Conservation (phyloP, 2,888 invertebrate species). For the Amphipyra berbera region DNA sequence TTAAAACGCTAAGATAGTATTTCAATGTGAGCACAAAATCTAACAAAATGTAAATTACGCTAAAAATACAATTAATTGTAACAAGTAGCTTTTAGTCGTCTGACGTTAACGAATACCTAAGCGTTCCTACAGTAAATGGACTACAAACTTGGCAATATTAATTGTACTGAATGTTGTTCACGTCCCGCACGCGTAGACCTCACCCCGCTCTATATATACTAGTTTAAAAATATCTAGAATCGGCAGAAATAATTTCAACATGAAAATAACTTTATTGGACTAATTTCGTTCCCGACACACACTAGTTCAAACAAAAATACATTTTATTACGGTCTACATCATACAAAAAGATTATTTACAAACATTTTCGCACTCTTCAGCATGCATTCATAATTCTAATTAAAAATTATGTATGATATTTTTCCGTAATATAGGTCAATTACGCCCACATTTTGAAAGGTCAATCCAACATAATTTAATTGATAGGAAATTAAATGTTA, state of each 20-base stretch:
- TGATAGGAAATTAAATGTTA: constrained; percentile 23
- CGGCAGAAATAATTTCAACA: constrained; percentile 54
- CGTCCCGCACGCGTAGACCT: constrained; percentile 17
- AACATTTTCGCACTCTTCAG: constrained; percentile 12
- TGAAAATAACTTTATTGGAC: constrained; percentile 59
- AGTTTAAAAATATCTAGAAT: constrained; percentile 52
- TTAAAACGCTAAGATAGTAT: constrained; percentile 21
- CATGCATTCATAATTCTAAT: constrained; percentile 9
- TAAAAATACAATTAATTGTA: constrained; percentile 55
- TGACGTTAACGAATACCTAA: constrained; percentile 45
- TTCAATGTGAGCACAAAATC: constrained; percentile 23
- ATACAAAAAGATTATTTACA: constrained; percentile 14
- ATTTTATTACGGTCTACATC: background rate
- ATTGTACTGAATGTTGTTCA: constrained; percentile 50
- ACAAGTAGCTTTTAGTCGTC: constrained; percentile 33
- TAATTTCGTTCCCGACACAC: constrained; percentile 35
- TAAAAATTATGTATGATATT: constrained; percentile 23
- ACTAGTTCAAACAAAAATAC: constrained; percentile 30
- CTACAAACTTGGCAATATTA: constrained; percentile 57
- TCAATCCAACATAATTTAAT: constrained; percentile 33
- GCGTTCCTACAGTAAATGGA: constrained; percentile 40
- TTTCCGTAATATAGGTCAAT: constrained; percentile 31
- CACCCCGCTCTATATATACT: constrained; percentile 28
- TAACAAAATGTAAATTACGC: constrained; percentile 48
- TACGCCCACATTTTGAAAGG: constrained; percentile 32